Conservation (phyloP, 2,113 vertebrate genomes). For the Nycticebus coucang region DNA sequence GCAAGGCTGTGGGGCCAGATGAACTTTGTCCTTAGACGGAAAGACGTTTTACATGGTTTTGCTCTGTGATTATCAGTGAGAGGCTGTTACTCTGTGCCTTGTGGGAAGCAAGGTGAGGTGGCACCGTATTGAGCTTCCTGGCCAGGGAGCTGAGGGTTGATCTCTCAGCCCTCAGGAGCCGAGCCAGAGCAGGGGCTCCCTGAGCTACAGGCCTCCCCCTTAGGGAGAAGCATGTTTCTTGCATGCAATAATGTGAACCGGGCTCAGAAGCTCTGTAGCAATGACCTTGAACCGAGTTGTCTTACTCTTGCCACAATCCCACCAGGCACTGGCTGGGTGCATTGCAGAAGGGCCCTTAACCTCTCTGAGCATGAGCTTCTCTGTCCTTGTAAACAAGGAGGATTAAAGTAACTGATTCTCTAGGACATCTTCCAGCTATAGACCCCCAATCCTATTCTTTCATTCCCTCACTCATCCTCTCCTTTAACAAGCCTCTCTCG, state of each 20-base stretch:
- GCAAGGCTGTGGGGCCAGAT: background rate
- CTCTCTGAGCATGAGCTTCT: background rate
- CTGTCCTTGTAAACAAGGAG: background rate
- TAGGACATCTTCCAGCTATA: rapidly evolving
- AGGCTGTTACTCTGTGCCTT: background rate
- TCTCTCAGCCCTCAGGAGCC: no score
- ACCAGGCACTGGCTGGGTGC: background rate
- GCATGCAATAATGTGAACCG: no score
- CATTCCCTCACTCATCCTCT: rapidly evolving
- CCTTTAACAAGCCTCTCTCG: rapidly evolving
- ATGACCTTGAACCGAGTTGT: background rate
- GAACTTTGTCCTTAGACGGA: background rate
- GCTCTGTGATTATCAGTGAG: background rate
- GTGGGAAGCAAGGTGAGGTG: background rate
- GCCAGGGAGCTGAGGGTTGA: rapidly evolving
- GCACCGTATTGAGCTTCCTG: rapidly evolving
- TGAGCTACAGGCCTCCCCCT: no score
- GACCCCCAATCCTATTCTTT: rapidly evolving
- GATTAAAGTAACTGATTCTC: rapidly evolving
- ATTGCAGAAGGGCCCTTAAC: background rate
- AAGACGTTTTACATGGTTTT: background rate
- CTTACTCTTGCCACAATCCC: rapidly evolving
- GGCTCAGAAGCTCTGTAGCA: background rate
- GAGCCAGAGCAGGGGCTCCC: background rate
- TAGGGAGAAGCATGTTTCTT: rapidly evolving